Evolutionary conservation across 2,888 invertebrate genomes (phyloP).

Genomic region (Lordiphosa andalusiaca): DNA sequence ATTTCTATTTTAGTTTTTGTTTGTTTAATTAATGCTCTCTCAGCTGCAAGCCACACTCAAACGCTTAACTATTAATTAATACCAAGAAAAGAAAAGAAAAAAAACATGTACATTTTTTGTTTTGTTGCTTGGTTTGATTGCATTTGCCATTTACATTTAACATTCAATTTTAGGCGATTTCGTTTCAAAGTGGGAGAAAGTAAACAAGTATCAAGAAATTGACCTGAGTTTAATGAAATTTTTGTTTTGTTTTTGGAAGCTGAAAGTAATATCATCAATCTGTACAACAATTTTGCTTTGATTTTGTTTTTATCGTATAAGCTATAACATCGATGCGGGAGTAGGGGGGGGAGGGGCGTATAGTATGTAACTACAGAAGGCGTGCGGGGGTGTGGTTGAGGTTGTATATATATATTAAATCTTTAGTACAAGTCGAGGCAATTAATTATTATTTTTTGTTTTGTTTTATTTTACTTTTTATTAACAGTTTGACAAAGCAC

Average conservation of each 20-base stretch:
- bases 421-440: slow-evolving; percentile 71
- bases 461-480: slow-evolving; percentile 15
- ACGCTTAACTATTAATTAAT: slow-evolving; percentile 15
- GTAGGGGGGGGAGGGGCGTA: background rate
- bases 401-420: slow-evolving; percentile 50
- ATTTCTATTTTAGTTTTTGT: slow-evolving; percentile 19
- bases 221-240: slow-evolving; percentile 11
- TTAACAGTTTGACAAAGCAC: slow-evolving; percentile 33
- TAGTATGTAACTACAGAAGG: no score
- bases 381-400: no score
- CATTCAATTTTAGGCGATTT: slow-evolving; percentile 24
- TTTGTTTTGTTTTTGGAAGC: slow-evolving; percentile 13
- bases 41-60: slow-evolving; percentile 26
- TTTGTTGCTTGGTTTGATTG: slow-evolving; percentile 11
- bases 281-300: background rate
- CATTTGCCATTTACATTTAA: slow-evolving; percentile 24
- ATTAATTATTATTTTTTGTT: slow-evolving; percentile 33
- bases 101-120: slow-evolving; percentile 32
- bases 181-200: slow-evolving; percentile 1
- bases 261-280: slow-evolving; percentile 13
- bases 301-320: background rate
- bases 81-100: slow-evolving; percentile 38
- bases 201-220: slow-evolving; percentile 1
- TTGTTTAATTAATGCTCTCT: slow-evolving; percentile 1
- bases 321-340: no score